A percentile compares a stretch with the other conserved stretches of the same genome.
Conservation (phyloP, 2,113 vertebrate species). For the Polypterus bichir region DNA sequence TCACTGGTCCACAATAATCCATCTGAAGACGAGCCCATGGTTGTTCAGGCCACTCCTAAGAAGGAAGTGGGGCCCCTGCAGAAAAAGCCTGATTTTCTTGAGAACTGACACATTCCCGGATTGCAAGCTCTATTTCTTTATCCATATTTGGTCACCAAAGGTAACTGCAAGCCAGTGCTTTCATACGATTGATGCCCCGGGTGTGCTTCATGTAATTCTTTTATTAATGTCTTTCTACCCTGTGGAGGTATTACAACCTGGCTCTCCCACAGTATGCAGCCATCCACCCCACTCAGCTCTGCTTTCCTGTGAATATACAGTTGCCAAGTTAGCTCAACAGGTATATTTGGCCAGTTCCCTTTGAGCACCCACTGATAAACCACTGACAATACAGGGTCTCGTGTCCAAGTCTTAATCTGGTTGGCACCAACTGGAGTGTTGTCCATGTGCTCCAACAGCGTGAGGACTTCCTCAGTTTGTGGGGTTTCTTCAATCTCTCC, state of each 20-base stretch:
- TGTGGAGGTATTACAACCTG: not conserved
- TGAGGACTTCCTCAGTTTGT: not conserved
- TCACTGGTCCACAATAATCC: too few species aligned
- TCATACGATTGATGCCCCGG: constrained; percentile 4
- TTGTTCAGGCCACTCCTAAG: too few species aligned
- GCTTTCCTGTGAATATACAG: not conserved
- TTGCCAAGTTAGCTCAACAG: too few species aligned
- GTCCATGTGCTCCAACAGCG: not conserved
- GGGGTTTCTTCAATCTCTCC: not conserved
- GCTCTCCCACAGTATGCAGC: not conserved
- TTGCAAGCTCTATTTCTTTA: not conserved
- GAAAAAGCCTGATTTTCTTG: too few species aligned
- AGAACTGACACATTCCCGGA: too few species aligned
- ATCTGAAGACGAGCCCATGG: too few species aligned
- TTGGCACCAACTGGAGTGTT: not conserved
- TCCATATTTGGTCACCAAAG: constrained; percentile 12
- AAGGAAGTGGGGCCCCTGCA: too few species aligned
- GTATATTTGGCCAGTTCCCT: too few species aligned
- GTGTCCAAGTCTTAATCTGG: not conserved
- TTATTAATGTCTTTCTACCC: not conserved
- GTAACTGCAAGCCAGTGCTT: not conserved
- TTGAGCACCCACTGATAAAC: too few species aligned
- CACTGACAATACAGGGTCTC: not conserved
- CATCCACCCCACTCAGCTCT: not conserved
- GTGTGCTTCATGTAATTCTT: constrained; percentile 1